Evolutionary conservation across 2,888 invertebrate species (phyloP), one percentile per base, ranked within the genome.

Genomic region (Sarcophaga variegata): DNA sequence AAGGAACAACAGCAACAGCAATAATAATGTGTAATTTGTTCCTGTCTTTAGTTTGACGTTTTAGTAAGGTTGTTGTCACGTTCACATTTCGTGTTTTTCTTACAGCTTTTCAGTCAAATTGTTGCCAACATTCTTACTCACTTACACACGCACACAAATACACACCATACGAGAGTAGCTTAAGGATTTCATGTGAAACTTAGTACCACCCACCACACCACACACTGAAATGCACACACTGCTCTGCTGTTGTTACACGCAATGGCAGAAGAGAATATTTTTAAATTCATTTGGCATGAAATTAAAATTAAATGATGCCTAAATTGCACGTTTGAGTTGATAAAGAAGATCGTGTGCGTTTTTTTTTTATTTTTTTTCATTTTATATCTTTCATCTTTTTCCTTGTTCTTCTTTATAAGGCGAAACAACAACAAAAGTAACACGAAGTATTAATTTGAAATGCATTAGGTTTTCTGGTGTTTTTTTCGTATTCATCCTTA

Each of bases 301-400:
- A 87, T 87, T 87, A 87, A 87, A 87, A 87, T 87, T 87, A 87
- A 87, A 87, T 87, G 87, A 87, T 84, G 87, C 84, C 87, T 84
- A 87, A 87, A 84, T 84, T 82, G 79, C 87, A 87, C 82, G 86
- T 85, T 87, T 84, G 70, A 81, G 64, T 59, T 87, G 80, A 64
- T 84, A 71, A 66, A 80, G 25, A 67, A 66, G 63, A 60, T 49
- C 49, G 49, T 49, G 49, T 37, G 37, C 37, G 27, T 27, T 27
- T 27, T 37, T 6, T 37, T 37, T 6, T 6, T 6, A 6, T 0
- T 37, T 37, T 37, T 37, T 5, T 37, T 37, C 20, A 20, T 20
- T 20, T 20, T 20, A 20, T 20, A 20, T 37, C 37, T 37, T 49
- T 49, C 14, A 14, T 14, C 49, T 49, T 49, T 14, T 49, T 14